phyloP scores from a whole-genome alignment of 2,113 vertebrate species.

The Bubo blakistoni region DNA sequence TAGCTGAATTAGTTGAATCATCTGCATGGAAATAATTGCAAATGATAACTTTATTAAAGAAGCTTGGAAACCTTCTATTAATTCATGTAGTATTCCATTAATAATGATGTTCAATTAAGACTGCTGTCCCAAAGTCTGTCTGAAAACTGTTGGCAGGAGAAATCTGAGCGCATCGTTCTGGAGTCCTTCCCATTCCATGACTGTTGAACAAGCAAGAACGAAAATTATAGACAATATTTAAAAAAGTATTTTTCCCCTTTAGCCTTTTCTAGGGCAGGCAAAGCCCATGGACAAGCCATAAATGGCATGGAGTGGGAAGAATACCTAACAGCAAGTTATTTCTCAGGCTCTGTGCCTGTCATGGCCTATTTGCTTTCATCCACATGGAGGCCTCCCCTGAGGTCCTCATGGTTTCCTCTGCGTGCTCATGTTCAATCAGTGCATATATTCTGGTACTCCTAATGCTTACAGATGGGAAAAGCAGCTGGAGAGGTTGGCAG shows the following conservation, averaged over 20 bases:
- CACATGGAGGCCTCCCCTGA: background rate
- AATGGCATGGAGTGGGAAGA: background rate
- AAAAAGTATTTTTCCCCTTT: background rate
- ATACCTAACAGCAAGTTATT: background rate
- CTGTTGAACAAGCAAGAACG: background rate
- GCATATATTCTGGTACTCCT: background rate
- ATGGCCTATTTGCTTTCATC: background rate
- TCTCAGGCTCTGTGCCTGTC: slow-evolving; percentile 9
- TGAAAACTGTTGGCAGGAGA: background rate
- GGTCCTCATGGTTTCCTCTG: background rate
- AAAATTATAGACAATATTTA: background rate
- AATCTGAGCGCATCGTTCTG: background rate
- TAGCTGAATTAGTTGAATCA: background rate
- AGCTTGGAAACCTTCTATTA: slow-evolving; percentile 29
- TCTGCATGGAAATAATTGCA: slow-evolving; percentile 18
- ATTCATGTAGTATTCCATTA: slow-evolving; percentile 23
- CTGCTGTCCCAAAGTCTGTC: background rate
- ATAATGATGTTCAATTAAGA: slow-evolving; percentile 49
- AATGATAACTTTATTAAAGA: slow-evolving; percentile 22
- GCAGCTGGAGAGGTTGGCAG: slow-evolving; percentile 25
- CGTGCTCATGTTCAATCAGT: background rate
- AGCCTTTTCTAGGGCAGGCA: background rate
- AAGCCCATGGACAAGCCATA: background rate
- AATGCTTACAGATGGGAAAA: background rate
- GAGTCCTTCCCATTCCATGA: background rate